phyloP scores from a whole-genome alignment of 2,888 invertebrate species.

The Troides helena region DNA sequence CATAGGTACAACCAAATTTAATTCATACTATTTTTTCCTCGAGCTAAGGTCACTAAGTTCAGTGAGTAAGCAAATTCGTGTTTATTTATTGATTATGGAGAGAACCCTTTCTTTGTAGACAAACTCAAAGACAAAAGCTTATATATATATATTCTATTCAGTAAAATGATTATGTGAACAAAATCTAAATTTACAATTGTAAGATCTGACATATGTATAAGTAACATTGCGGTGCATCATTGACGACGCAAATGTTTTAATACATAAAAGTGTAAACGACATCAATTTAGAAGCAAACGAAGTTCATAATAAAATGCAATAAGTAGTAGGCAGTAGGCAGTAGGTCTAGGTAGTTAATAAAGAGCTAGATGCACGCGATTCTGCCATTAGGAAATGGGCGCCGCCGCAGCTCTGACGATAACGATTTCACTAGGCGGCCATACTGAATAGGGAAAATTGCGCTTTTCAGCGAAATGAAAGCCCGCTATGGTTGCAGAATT shows the following conservation, averaged over 20 bases:
- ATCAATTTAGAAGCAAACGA: constrained; percentile 23
- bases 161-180: background rate
- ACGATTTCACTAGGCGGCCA: constrained; percentile 72
- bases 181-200: background rate
- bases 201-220: background rate
- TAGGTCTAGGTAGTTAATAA: constrained; percentile 51
- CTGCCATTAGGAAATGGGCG: constrained; percentile 75
- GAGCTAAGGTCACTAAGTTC: too few relatives aligned
- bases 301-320: constrained; percentile 42
- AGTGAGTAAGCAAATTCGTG: background rate
- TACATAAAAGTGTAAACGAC: constrained; percentile 11
- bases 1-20: too few relatives aligned
- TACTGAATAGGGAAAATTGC: constrained; percentile 75
- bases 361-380: constrained; percentile 73
- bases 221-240: background rate
- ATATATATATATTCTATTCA: background rate
- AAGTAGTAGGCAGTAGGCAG: constrained; percentile 43
- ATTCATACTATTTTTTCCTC: too few relatives aligned
- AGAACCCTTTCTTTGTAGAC: background rate
- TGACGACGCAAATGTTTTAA: background rate
- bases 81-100: background rate
- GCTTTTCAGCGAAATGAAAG: constrained; percentile 75
- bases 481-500: constrained; percentile 61
- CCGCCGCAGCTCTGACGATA: constrained; percentile 67
- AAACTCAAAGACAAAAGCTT: background rate